Base-by-base conservation (phyloP, 2,797 vertebrate genomes). In the Clarias pachynema region DNA sequence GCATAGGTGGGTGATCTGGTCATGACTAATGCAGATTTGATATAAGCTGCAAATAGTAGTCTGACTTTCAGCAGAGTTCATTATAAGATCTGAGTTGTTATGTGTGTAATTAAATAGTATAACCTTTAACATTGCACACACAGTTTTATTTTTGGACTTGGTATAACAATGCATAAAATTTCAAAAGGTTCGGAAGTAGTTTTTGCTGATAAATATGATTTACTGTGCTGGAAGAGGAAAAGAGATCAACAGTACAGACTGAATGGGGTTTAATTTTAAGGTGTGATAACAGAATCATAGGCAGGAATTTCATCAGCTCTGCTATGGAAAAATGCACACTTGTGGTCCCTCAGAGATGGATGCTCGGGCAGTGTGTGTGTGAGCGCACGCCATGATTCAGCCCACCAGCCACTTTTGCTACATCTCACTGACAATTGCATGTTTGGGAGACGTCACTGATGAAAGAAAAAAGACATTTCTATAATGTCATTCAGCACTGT, bases 211-310 rank as follows among this genome's bases (percentile, higher is more conserved):
- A n/a, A 12, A 34, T 77, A 6, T 77, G 74, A 34, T 56, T 53
- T 56, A 84, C 83, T 73, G 88, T 81, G 85, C 75, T 75, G 81
- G 83, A 74, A 93, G 93, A 92, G 90, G 91, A 91, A 89, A 92
- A 89, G 91, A 92, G 91, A 20, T 56, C 26, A 57, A 16, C 16
- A 10, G n/a, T 15, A 18, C 53, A 57, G 74, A 9, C 53, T 22
- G 29, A 59, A 90, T 85, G 87, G 84, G 89, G 81, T 85, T 88
- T 7, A 5, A 26, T 12, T 85, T 85, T 83, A 56, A 66, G 87
- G 60, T 70, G 66, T 90, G 88, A 88, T 87, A 82, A 89, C 81
- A 86, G 85, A 82, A 83, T 85, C 60, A 73, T 84, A 85, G 87
- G 59, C 10, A 69, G 72, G n/a, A 78, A 78, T 88, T 86, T 86